Evolutionary conservation across 2,888 invertebrate genomes (phyloP), one percentile per base, ranked within the genome.

Genomic region (Apantesis nais): DNA sequence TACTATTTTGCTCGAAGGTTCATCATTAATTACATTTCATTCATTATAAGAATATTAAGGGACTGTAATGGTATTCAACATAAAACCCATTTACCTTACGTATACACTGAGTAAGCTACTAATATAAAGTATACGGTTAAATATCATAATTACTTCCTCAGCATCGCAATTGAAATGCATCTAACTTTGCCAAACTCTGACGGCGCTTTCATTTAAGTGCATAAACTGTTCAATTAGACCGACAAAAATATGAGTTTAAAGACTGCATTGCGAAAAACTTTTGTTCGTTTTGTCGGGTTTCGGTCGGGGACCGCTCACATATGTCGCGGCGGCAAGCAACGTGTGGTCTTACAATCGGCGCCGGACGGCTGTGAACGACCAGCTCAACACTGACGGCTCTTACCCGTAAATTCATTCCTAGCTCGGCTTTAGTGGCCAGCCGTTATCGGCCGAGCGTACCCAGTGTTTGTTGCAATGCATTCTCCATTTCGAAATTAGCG

Each of bases 181-280:
- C 75, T 71, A 80, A 80, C 76, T 78, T 74, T 48, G 67, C 16
- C 67, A 74, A 79, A 81, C 70, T 75, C 60, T 71, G 75, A 62
- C 74, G 76, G 74, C 78, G 71, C 70, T 78, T 70, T 72, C 73
- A 77, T 67, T 78, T 72, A 64, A 78, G 78, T 71, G 76, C 77
- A 84, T 76, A 85, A 88, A 86, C 83, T 82, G 82, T 84, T 87
- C 82, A 86, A 89, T 89, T 86, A 86, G 79, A 85, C 82, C 78
- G 78, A 82, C 82, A 84, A 87, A 89, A 89, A 86, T 79, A 83
- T 86, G 87, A 89, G 89, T 90, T 91, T 89, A 90, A 90, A 90
- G 89, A 90, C 91, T 89, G 93, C 92, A 93, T 87, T 91, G 92
- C 90, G 92, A 92, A 91, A 93, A 92, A 92, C 85, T 92, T 93